These are phyloP conservation scores for Drosophila subsilvestris DNA, from an alignment of 2,888 invertebrate species.

Conservation along the genomic window DNA sequence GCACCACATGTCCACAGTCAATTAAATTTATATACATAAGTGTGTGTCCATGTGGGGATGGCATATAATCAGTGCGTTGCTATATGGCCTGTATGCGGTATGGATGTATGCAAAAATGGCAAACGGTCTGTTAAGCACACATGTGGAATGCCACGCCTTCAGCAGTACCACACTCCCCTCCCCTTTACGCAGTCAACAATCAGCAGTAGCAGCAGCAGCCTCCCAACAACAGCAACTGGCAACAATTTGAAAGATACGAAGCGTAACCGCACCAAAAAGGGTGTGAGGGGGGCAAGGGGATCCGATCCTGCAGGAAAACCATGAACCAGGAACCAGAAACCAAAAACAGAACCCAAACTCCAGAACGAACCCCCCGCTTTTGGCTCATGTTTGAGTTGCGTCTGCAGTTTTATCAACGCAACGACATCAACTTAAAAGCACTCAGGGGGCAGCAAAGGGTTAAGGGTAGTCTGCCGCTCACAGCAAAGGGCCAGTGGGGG, in stretches of 20 bases:
- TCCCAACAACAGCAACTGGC: conserved; percentile 63
- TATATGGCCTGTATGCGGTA: conserved; percentile 17
- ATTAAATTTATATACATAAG: conserved; percentile 65
- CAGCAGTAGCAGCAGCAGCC: conserved; percentile 39
- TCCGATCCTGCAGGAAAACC: conserved; percentile 23
- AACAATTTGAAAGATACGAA: conserved; percentile 80
- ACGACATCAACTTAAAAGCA: conserved; percentile 77
- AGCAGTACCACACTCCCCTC: conserved; percentile 6
- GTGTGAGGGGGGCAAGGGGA: conserved; percentile 23
- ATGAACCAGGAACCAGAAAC: conserved; percentile 11
- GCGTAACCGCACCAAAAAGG: conserved; percentile 66
- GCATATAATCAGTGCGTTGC: conserved; percentile 67
- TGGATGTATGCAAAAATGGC: conserved; percentile 77
- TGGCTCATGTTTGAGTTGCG: conserved; percentile 63
- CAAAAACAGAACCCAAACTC: conserved; percentile 20
- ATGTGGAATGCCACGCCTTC: conserved; percentile 67
- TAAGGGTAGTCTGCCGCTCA: conserved; percentile 31
- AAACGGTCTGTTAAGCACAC: conserved; percentile 81
- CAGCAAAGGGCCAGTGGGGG: background rate
- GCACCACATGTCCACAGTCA: conserved; percentile 75
- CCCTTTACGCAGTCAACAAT: conserved; percentile 60
- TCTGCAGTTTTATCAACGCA: conserved; percentile 77
- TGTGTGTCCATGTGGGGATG: conserved; percentile 48
- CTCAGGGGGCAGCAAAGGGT: conserved; percentile 76
- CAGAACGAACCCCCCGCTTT: conserved; percentile 33